A percentile compares a stretch with the other conserved stretches of the same genome.
Evolutionary conservation across 1,140 invertebrate genomes (phyloP).

Genomic region (Drosophila equinoxialis): DNA sequence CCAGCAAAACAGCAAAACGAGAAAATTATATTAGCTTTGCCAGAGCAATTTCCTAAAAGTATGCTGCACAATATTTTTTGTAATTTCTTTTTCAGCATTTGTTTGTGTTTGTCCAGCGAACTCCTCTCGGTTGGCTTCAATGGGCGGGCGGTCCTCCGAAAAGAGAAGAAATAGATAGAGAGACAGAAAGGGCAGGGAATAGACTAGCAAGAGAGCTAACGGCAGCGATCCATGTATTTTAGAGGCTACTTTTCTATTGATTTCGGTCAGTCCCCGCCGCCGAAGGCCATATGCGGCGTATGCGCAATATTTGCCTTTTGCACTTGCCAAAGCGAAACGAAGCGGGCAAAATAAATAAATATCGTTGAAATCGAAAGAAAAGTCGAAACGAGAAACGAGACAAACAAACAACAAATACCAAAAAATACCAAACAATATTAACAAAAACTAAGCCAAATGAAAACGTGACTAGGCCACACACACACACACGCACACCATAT

Average conservation of each 20-base stretch:
- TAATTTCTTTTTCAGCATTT: slow-evolving; percentile 45
- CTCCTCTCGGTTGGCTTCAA: neutral
- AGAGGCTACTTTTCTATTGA: slow-evolving; percentile 51
- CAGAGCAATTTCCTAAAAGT: slow-evolving; percentile 52
- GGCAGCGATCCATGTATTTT: slow-evolving; percentile 34
- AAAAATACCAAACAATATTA: slow-evolving; percentile 57
- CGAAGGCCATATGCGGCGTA: slow-evolving; percentile 55
- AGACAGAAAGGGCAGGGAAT: neutral
- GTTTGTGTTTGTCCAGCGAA: slow-evolving; percentile 28
- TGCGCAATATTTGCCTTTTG: slow-evolving; percentile 63
- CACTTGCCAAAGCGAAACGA: slow-evolving; percentile 37
- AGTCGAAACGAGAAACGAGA: slow-evolving; percentile 5
- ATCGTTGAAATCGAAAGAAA: slow-evolving; percentile 20
- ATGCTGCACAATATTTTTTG: slow-evolving; percentile 53
- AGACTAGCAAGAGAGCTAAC: neutral
- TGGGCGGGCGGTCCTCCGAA: too few species aligned
- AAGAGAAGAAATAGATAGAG: neutral
- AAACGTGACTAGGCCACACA: slow-evolving; percentile 58
- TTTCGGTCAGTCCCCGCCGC: slow-evolving; percentile 30
- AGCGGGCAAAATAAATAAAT: slow-evolving; percentile 61
- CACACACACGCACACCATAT: slow-evolving; percentile 15
- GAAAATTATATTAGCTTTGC: slow-evolving; percentile 38
- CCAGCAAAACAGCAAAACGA: slow-evolving; percentile 7
- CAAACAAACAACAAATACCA: slow-evolving; percentile 34
- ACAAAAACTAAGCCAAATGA: slow-evolving; percentile 66